A percentile compares a stretch with the other conserved stretches of the same genome.
These are phyloP conservation scores for Zaprionus inermis DNA, from an alignment of 1,140 invertebrate genomes.

Conservation along the genomic window DNA sequence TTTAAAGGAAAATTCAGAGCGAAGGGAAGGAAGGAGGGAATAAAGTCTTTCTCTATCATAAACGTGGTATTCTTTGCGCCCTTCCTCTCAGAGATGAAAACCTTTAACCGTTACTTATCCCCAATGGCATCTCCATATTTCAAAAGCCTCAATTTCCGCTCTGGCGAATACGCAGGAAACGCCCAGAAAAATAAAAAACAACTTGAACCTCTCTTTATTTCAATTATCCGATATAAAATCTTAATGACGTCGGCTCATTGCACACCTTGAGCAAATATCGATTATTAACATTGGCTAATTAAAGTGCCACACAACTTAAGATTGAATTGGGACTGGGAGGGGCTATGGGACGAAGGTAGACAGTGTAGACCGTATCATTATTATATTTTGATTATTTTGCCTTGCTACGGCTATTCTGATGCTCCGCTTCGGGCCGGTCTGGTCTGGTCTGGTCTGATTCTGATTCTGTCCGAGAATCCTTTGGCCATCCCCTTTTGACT, in stretches of 20 bases:
- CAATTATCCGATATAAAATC: slow-evolving; percentile 27
- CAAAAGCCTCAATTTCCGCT: background rate
- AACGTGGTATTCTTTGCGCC: background rate
- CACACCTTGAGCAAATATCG: slow-evolving; percentile 15
- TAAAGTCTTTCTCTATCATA: no score
- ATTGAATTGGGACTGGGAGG: background rate
- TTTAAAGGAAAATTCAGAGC: background rate
- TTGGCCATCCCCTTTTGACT: slow-evolving; percentile 5
- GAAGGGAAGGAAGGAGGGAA: background rate
- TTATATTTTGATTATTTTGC: slow-evolving; percentile 39
- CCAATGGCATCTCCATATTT: background rate
- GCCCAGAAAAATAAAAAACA: background rate
- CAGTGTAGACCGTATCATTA: slow-evolving; percentile 36
- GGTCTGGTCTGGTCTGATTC: no score
- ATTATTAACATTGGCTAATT: slow-evolving; percentile 50
- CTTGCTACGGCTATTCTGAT: slow-evolving; percentile 1
- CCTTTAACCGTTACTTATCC: background rate
- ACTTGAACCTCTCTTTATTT: background rate
- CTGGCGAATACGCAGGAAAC: no score
- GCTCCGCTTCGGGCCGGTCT: background rate
- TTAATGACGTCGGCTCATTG: slow-evolving; percentile 9
- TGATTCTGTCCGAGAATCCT: background rate
- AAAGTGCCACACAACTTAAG: slow-evolving; percentile 60
- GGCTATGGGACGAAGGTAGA: slow-evolving; percentile 17
- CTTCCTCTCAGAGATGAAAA: background rate